Evolutionary conservation across 2,888 invertebrate species (phyloP), one percentile per base, ranked within the genome.

Genomic region (Bugulina stolonifera): DNA sequence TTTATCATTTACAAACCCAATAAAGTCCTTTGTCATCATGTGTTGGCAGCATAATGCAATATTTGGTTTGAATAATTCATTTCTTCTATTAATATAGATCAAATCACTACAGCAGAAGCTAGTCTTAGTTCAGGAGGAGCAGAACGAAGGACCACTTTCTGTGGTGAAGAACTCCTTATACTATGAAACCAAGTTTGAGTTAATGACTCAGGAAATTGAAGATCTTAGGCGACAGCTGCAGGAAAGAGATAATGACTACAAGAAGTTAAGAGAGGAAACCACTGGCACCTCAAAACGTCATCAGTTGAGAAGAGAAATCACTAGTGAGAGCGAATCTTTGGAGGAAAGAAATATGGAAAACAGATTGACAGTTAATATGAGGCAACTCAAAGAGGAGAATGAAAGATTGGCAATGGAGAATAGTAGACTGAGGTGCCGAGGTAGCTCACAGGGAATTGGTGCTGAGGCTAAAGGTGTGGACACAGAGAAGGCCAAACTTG

Each of bases 401-500:
- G 92, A 92, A 76, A 90, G 90, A 82, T 81, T 93, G 71, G 86
- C 86, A 73, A 87, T 88, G 69, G 92, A 92, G 83, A 92, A 92
- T 79, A 91, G 90, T 78, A 88, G 89, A 74, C 81, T 91, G 77
- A 89, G 89, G 81, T 81, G n/a, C n/a, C n/a, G n/a, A n/a, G n/a
- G n/a, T n/a, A n/a, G n/a, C n/a, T n/a, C n/a, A n/a, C n/a, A n/a
- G n/a, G n/a, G n/a, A n/a, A n/a, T n/a, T n/a, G n/a, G n/a, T n/a
- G n/a, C n/a, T n/a, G n/a, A n/a, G n/a, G n/a, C n/a, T n/a, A 43
- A 43, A 43, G 43, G 10, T 10, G 18, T 18, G 69, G 87, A 87
- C 76, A 88, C 88, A 78, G 88, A 89, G 27, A 85, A 87, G 76
- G 73, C 76, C 69, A 77, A 76, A 73, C 75, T 77, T 58, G 69